Conservation (phyloP, 2,888 invertebrate genomes). For the Agrochola circellaris region DNA sequence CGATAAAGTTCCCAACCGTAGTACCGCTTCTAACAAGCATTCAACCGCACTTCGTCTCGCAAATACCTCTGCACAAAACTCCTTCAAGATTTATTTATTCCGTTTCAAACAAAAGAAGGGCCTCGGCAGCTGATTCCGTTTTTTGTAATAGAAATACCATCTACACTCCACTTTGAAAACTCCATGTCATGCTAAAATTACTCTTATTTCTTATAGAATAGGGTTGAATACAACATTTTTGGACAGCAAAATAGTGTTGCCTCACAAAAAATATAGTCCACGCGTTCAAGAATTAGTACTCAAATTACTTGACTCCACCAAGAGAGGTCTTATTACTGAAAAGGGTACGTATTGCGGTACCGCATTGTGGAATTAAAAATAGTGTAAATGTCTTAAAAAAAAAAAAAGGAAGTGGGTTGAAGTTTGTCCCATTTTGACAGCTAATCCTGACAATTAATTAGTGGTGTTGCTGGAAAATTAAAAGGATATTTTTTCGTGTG, state of each 20-base stretch:
- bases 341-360: conserved; percentile 72
- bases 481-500: conserved; percentile 55
- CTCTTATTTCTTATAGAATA: neutral
- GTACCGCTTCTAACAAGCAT: conserved; percentile 79
- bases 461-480: conserved; percentile 73
- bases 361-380: conserved; percentile 80
- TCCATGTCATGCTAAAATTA: neutral
- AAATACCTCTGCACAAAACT: conserved; percentile 82
- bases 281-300: conserved; percentile 82
- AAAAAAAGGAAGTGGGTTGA: conserved; percentile 71
- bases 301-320: conserved; percentile 86
- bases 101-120: conserved; percentile 82
- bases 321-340: conserved; percentile 80
- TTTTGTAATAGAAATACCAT: conserved; percentile 72
- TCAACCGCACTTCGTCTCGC: conserved; percentile 86
- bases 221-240: neutral
- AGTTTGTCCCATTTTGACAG: conserved; percentile 71
- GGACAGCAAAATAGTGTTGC: conserved; percentile 11
- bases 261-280: conserved; percentile 54
- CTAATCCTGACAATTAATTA: conserved; percentile 79
- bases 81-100: conserved; percentile 85
- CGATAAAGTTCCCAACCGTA: conserved; percentile 66
- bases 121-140: conserved; percentile 84
- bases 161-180: neutral
- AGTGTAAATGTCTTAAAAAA: conserved; percentile 80